Conservation (phyloP, 2,888 invertebrate genomes). For the Clusia tigrina region DNA sequence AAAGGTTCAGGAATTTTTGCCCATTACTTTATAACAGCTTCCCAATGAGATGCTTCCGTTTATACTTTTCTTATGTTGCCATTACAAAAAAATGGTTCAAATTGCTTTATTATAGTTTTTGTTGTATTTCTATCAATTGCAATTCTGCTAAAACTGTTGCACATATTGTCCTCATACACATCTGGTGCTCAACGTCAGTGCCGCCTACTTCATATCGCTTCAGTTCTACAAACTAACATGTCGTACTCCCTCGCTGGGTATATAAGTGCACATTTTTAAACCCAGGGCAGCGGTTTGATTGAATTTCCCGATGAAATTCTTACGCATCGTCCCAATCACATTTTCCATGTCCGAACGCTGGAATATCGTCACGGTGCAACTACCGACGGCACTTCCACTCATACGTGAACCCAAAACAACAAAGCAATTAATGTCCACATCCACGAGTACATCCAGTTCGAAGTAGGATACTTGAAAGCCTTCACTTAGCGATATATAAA, state of each 20-base stretch:
- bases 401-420: constrained; percentile 91
- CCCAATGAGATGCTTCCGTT: no score
- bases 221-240: constrained; percentile 54
- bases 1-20: no score
- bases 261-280: constrained; percentile 80
- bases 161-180: no score
- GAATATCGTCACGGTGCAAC: constrained; percentile 87
- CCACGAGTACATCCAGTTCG: constrained; percentile 85
- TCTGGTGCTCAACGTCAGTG: no score
- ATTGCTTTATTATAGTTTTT: no score
- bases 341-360: constrained; percentile 70
- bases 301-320: constrained; percentile 67
- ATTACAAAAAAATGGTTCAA: no score
- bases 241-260: constrained; percentile 76
- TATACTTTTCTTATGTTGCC: no score
- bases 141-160: no score
- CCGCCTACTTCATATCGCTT: neutral
- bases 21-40: no score
- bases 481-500: constrained; percentile 84
- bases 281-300: constrained; percentile 62
- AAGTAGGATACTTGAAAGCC: constrained; percentile 91
- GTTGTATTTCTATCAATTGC: no score
- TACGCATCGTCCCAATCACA: constrained; percentile 72
- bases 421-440: constrained; percentile 73
- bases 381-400: constrained; percentile 79